These are phyloP conservation scores for Eupithecia subfuscata DNA, from an alignment of 2,888 invertebrate species.

Conservation along the genomic window DNA sequence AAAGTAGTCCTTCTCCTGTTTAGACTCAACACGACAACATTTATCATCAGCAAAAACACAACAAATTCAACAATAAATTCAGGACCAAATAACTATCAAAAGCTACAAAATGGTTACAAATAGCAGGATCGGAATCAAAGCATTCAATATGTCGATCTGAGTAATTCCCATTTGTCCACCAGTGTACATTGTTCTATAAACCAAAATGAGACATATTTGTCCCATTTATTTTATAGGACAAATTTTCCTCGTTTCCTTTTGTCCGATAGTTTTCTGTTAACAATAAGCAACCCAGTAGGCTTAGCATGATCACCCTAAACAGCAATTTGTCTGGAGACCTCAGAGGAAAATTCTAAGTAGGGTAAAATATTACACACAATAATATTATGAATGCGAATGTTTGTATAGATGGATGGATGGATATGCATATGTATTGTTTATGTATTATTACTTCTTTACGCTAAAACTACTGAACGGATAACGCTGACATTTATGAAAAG, in stretches of 20 bases:
- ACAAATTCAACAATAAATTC: not conserved
- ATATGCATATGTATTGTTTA: too few species aligned
- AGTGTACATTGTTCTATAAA: slow-evolving; percentile 6
- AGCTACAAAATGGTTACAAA: not conserved
- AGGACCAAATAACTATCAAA: not conserved
- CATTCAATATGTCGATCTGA: not conserved
- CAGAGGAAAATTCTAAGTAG: not conserved
- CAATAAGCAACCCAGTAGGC: not conserved
- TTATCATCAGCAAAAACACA: not conserved
- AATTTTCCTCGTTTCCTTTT: not conserved
- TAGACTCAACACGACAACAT: not conserved
- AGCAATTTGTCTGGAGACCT: not conserved
- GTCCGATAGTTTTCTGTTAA: not conserved
- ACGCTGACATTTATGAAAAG: too few species aligned
- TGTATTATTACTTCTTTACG: too few species aligned
- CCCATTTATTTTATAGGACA: not conserved
- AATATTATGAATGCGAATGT: too few species aligned
- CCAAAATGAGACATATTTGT: not conserved
- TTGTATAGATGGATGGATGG: too few species aligned
- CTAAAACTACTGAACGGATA: too few species aligned
- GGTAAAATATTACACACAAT: not conserved
- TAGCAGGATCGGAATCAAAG: not conserved
- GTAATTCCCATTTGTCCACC: slow-evolving; percentile 16
- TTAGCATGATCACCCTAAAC: not conserved
- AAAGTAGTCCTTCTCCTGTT: not conserved